Evolutionary conservation across 2,888 invertebrate species (phyloP), one percentile per base, ranked within the genome.

Genomic region (Galerucella nymphaeae): DNA sequence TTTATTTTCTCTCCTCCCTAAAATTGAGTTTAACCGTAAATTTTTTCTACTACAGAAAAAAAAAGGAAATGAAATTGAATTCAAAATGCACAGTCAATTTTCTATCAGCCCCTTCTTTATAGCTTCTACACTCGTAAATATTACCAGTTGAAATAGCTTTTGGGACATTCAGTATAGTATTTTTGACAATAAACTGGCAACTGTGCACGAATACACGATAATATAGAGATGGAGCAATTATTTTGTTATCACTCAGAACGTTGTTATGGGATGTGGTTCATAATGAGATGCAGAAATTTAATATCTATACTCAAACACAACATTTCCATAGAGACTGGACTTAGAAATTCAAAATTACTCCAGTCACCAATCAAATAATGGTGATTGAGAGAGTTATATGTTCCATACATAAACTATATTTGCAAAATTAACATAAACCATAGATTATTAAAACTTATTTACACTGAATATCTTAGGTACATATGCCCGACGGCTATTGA

Each of bases 321-420:
- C 62, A 73, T 73, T 63, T 70, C 73, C 67, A 73, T 73, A 63
- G 70, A 64, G 66, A 70, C 58, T 64, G 65, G 58, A 66, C 55
- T 18, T 48, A 41, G 16, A 63, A 62, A 62, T 58, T 62, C 70
- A 70, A 73, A 30, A 70, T 63, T 73, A 73, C 70, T 66, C 66
- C 30, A 41, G 45, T 45, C 41, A 66, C 65, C 66, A 62, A 73
- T 73, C 62, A 66, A 66, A 66, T 66, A 55, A 58, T 55, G 59
- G 20, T 72, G 68, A 72, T 72, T 68, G 50, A 20, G 18, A 63
- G 38, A 5, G 30, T 30, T 30, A 64, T 55, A 42, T 59, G 71
- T 59, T 50, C 48, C 42, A 20, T 23, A 50, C 48, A 20, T 48
- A 14, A 14, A 16, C 41, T 16, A 20, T 20, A 55, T 16, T 55